These are phyloP conservation scores for Acrossocheilus wenchowensis DNA, from an alignment of 2,797 vertebrate genomes.

Conservation along the genomic window DNA sequence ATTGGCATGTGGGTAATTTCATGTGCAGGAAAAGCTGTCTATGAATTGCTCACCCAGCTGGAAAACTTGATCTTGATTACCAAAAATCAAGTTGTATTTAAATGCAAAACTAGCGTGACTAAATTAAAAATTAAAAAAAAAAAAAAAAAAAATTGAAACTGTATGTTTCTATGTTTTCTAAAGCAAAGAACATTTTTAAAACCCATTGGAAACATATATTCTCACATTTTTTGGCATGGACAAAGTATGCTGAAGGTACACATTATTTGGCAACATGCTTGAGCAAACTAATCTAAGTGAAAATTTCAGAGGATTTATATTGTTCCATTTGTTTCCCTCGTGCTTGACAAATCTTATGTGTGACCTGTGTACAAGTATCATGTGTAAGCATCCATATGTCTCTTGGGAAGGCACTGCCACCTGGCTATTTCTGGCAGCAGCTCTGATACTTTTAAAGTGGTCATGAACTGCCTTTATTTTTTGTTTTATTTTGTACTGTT, in stretches of 20 bases:
- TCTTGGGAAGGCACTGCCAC: background rate
- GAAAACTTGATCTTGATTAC: background rate
- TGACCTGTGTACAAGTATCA: too few species aligned
- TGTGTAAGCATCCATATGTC: background rate
- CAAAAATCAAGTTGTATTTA: background rate
- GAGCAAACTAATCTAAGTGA: background rate
- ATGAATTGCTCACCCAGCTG: background rate
- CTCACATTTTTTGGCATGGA: background rate
- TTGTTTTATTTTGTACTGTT: too few species aligned
- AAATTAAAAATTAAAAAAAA: too few species aligned
- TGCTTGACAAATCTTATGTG: too few species aligned
- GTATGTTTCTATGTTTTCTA: background rate
- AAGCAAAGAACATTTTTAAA: too few species aligned
- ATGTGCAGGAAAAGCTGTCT: background rate
- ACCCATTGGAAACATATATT: background rate
- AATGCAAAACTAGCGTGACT: background rate
- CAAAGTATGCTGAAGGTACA: background rate
- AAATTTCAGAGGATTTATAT: background rate
- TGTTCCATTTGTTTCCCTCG: background rate
- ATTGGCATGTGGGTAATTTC: background rate
- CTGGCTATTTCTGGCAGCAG: background rate
- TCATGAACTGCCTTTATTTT: background rate
- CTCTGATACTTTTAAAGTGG: too few species aligned
- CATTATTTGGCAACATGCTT: background rate
- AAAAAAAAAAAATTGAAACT: background rate